These are phyloP conservation scores for Acrobasis suavella DNA, from an alignment of 2,888 invertebrate genomes.

Conservation along the genomic window DNA sequence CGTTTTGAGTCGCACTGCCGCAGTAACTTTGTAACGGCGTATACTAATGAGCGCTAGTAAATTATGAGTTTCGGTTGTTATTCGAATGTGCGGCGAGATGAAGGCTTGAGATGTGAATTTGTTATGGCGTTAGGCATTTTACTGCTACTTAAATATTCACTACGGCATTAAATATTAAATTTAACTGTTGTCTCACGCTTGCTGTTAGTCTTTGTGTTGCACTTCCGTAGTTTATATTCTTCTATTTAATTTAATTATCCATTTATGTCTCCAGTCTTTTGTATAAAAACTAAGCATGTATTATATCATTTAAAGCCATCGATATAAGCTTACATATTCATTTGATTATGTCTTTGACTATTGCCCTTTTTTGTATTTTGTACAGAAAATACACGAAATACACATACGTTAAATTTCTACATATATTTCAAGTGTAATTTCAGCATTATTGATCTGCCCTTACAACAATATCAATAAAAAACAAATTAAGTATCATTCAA, in stretches of 20 bases:
- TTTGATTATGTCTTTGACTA: too few relatives aligned
- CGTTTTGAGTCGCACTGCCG: constrained; percentile 47
- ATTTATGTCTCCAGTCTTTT: not conserved
- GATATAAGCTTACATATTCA: too few relatives aligned
- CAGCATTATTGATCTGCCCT: not conserved
- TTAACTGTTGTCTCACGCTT: constrained; percentile 28
- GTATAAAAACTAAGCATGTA: too few relatives aligned
- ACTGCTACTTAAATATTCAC: constrained; percentile 43
- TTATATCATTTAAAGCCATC: too few relatives aligned
- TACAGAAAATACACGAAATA: too few relatives aligned
- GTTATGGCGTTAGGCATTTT: constrained; percentile 60
- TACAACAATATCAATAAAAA: constrained; percentile 19
- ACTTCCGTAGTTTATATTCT: constrained; percentile 12
- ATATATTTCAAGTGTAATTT: too few relatives aligned
- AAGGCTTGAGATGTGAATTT: constrained; percentile 69
- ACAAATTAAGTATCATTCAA: constrained; percentile 1
- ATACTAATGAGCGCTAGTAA: constrained; percentile 72
- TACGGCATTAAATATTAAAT: constrained; percentile 37
- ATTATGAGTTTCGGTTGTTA: constrained; percentile 66
- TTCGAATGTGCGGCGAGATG: constrained; percentile 69
- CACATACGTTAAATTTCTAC: too few relatives aligned
- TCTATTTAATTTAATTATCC: not conserved
- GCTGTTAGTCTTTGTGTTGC: constrained; percentile 24
- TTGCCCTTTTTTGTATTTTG: too few relatives aligned
- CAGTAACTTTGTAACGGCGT: constrained; percentile 60